phyloP scores from a whole-genome alignment of 2,888 invertebrate genomes.

The Eupithecia dodoneata region DNA sequence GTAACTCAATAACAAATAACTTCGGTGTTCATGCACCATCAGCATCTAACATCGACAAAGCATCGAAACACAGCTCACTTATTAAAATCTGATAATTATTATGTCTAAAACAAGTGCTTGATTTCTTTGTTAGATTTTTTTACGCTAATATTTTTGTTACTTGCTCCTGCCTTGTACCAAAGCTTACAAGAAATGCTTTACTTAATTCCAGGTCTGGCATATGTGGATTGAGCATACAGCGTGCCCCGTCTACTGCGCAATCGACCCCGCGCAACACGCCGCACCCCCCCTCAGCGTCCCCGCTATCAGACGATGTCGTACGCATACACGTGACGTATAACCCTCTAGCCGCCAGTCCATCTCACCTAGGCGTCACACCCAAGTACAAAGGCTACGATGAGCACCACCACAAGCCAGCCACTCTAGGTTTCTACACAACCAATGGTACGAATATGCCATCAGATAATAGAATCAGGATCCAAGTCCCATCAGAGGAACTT shows the following conservation, averaged over 20 bases:
- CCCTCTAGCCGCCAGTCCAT: constrained; percentile 81
- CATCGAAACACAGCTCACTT: background rate
- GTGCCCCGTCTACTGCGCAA: constrained; percentile 82
- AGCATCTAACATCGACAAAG: background rate
- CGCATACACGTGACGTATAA: constrained; percentile 92
- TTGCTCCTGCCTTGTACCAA: background rate
- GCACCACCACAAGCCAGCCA: constrained; percentile 72
- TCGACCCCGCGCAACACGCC: constrained; percentile 88
- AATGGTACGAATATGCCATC: constrained; percentile 83
- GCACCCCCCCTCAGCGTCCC: constrained; percentile 85
- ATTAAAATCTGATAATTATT: constrained; percentile 1
- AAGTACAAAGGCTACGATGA: constrained; percentile 69
- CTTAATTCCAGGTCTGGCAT: constrained; percentile 73
- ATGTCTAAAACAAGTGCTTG: background rate
- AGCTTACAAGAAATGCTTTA: background rate
- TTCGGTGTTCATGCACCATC: background rate
- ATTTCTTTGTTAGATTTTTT: constrained; percentile 6
- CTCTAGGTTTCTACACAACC: constrained; percentile 79
- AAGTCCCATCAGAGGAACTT: constrained; percentile 88
- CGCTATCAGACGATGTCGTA: constrained; percentile 86
- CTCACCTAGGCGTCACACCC: constrained; percentile 78
- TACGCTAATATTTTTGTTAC: background rate
- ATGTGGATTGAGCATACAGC: constrained; percentile 80
- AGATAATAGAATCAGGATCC: constrained; percentile 89
- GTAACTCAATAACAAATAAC: background rate